These are phyloP conservation scores for Anabacerthia variegaticeps DNA, from an alignment of 2,797 vertebrate species.

Conservation along the genomic window DNA sequence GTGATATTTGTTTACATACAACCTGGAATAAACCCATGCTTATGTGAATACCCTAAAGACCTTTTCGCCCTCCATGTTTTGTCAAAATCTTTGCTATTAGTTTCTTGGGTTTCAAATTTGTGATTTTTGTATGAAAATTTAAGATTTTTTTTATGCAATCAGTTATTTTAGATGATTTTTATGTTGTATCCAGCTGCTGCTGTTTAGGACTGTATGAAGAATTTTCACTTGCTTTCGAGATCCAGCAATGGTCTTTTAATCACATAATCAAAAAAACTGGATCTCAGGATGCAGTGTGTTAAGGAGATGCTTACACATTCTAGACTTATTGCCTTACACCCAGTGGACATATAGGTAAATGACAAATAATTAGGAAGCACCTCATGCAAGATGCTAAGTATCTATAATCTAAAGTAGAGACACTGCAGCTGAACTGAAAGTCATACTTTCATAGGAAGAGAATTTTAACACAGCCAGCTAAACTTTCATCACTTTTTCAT, in stretches of 20 bases:
- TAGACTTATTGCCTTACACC: not conserved
- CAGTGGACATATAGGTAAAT: not conserved
- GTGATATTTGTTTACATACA: not conserved
- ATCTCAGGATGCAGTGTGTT: not conserved
- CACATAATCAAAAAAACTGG: not conserved
- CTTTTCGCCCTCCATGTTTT: not conserved
- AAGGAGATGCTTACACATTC: not conserved
- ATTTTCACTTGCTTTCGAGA: not conserved
- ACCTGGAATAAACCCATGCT: not conserved
- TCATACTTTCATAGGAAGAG: not conserved
- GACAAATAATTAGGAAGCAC: not conserved
- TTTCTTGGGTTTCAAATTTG: not conserved
- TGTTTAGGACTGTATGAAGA: not conserved
- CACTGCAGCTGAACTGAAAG: not conserved
- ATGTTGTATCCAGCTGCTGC: not conserved
- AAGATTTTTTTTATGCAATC: not conserved
- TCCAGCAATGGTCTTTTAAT: not conserved
- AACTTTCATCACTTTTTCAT: not conserved
- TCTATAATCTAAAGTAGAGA: not conserved
- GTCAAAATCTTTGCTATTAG: not conserved
- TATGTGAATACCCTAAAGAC: not conserved
- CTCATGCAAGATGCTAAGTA: not conserved
- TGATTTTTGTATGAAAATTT: not conserved
- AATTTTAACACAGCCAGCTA: not conserved
- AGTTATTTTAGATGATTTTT: not conserved